Evolutionary conservation across 2,888 invertebrate genomes (phyloP), one percentile per base, ranked within the genome.

Genomic region (Aelia acuminata): DNA sequence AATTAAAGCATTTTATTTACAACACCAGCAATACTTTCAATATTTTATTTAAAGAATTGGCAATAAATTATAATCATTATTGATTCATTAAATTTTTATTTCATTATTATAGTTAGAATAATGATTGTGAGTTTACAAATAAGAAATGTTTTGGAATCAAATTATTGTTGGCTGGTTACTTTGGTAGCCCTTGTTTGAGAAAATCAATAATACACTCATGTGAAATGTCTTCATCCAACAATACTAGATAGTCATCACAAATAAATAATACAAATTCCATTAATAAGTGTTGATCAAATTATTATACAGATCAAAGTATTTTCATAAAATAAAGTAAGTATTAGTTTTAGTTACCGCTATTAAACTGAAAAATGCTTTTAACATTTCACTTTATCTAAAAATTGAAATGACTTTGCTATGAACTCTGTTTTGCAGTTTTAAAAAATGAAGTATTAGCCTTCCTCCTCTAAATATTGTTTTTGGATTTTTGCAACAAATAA

Each of bases 181-280:
- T 85, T 85, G 85, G 49, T 39, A 86, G 53, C 47, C 50, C 49
- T 87, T 48, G 22, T 31, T 48, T 43, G 85, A 26, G 84, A 89
- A 89, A 89, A 89, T 89, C 89, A 89, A 89, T 89, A 89, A 70
- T 63, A 75, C 49, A 88, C 86, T 88, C 88, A 87, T 70, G 26
- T 87, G 70, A 70, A 87, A 87, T 63, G 47, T 48, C 87, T 70
- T 87, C 63, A 31, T 35, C 43, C 43, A 39, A 70, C 63, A 70
- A 35, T 57, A 80, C 3, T 80, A 13, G 43, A 3, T 43, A 43
- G 22, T n/a, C 80, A 80, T 80, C 43, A 39, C 80, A 47, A 80
- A 80, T 80, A 80, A 80, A 80, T n/a, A 80, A 80, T 4, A 43
- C 43, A 80, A 43, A 80, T 47, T 80, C 43, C 35, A 35, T 18